Conservation (phyloP, 2,888 invertebrate species). For the Subacronicta megacephala region DNA sequence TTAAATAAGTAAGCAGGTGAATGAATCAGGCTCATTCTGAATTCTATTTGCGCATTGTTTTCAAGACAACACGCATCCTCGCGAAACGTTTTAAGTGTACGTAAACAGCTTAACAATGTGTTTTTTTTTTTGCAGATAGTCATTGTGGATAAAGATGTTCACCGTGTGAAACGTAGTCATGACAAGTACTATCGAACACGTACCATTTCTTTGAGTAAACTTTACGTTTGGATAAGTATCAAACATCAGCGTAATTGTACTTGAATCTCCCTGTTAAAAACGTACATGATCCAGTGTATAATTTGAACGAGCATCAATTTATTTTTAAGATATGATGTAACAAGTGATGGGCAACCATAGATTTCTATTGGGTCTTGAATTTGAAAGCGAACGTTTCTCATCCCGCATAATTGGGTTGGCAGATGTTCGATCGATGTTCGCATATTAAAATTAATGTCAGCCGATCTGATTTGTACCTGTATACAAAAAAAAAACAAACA, state of each 20-base stretch:
- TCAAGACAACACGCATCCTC: conserved; percentile 55
- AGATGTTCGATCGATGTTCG: conserved; percentile 52
- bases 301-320: conserved; percentile 62
- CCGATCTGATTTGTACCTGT: conserved; percentile 18
- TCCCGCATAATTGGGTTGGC: conserved; percentile 53
- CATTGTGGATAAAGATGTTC: background rate
- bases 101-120: conserved; percentile 18
- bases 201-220: too few relatives aligned
- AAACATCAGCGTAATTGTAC: conserved; percentile 31
- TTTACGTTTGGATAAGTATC: too few relatives aligned
- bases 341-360: conserved; percentile 58
- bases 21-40: conserved; percentile 64
- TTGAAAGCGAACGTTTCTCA: conserved; percentile 54
- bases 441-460: conserved; percentile 32
- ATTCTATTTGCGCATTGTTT: conserved; percentile 66
- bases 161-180: background rate
- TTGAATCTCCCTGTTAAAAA: conserved; percentile 40
- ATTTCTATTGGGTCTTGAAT: conserved; percentile 59
- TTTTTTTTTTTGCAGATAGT: background rate
- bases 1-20: conserved; percentile 52
- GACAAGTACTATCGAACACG: background rate
- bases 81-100: conserved; percentile 24
- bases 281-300: conserved; percentile 38
- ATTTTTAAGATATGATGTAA: conserved; percentile 68
- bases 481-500: conserved; percentile 28